phyloP scores from a whole-genome alignment of 2,888 invertebrate species.

The Metalampra italica region DNA sequence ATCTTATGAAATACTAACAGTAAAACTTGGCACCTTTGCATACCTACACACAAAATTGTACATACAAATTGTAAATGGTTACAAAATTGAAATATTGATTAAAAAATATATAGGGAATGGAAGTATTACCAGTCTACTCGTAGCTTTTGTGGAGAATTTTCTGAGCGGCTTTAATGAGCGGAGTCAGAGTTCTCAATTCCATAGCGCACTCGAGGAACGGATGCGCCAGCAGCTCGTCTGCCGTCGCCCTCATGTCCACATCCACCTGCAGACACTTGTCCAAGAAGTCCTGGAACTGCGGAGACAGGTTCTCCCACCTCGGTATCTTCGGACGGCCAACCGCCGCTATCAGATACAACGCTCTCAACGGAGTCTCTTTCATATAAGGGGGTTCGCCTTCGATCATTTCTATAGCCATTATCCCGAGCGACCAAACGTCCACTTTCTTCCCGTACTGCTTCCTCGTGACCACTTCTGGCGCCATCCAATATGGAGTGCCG shows the following conservation, averaged over 20 bases:
- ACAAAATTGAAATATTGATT: constrained; percentile 44
- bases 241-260: constrained; percentile 86
- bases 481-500: constrained; percentile 99
- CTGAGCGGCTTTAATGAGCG: constrained; percentile 94
- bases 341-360: constrained; percentile 96
- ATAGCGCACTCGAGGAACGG: constrained; percentile 88
- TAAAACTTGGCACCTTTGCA: constrained; percentile 45
- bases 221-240: constrained; percentile 87
- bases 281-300: constrained; percentile 88
- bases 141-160: constrained; percentile 85
- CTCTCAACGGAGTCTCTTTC: constrained; percentile 94
- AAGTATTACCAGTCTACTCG: constrained; percentile 51
- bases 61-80: constrained; percentile 43
- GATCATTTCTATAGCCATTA: constrained; percentile 96
- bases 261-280: constrained; percentile 93
- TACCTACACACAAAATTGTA: constrained; percentile 29
- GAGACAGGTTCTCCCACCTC: constrained; percentile 87
- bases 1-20: constrained; percentile 17
- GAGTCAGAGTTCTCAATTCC: constrained; percentile 88
- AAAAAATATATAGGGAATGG: constrained; percentile 40
- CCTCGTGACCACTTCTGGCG: constrained; percentile 94
- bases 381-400: constrained; percentile 98
- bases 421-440: constrained; percentile 97
- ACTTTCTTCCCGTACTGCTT: constrained; percentile 96
- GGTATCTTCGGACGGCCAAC: constrained; percentile 95